A percentile compares a stretch with the other conserved stretches of the same genome.
Conservation (phyloP, 1,140 invertebrate genomes). For the Zaprionus taronus region DNA sequence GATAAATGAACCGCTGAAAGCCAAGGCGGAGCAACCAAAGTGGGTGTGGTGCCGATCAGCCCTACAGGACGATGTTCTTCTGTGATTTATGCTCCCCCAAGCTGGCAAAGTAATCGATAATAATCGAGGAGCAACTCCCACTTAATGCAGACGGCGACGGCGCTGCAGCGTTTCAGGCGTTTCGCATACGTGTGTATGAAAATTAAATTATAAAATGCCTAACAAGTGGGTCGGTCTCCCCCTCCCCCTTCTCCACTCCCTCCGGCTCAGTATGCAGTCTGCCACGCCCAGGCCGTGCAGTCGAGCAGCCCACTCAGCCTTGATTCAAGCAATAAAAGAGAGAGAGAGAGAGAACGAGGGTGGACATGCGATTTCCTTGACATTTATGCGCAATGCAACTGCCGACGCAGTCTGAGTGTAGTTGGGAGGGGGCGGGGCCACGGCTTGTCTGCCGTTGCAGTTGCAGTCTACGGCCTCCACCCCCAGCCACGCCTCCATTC, state of each 20-base stretch:
- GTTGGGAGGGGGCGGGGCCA: constrained; percentile 48
- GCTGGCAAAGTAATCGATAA: constrained; percentile 74
- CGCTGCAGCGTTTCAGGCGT: constrained; percentile 35
- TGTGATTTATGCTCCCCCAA: constrained; percentile 64
- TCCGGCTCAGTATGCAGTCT: not conserved
- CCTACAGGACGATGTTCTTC: constrained; percentile 15
- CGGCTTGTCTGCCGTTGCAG: constrained; percentile 32
- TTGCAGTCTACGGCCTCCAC: constrained; percentile 9
- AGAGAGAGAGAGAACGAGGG: constrained; percentile 61
- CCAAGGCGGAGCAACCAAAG: constrained; percentile 17
- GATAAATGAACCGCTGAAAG: constrained; percentile 79
- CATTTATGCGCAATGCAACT: constrained; percentile 76
- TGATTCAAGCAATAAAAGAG: constrained; percentile 62
- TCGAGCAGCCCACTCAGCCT: constrained; percentile 29
- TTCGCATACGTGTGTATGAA: constrained; percentile 54
- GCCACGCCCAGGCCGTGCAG: constrained; percentile 34
- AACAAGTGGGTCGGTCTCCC: constrained; percentile 68
- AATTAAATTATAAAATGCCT: constrained; percentile 82
- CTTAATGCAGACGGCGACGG: constrained; percentile 40
- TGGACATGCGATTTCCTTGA: constrained; percentile 81
- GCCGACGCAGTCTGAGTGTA: constrained; percentile 47
- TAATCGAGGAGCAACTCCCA: constrained; percentile 79
- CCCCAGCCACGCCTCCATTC: constrained; percentile 57
- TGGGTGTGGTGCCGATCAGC: constrained; percentile 10
- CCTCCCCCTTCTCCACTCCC: constrained; percentile 14